Evolutionary conservation across 2,888 invertebrate species (phyloP), one percentile per base, ranked within the genome.

Genomic region (Ecdyonurus torrentis): DNA sequence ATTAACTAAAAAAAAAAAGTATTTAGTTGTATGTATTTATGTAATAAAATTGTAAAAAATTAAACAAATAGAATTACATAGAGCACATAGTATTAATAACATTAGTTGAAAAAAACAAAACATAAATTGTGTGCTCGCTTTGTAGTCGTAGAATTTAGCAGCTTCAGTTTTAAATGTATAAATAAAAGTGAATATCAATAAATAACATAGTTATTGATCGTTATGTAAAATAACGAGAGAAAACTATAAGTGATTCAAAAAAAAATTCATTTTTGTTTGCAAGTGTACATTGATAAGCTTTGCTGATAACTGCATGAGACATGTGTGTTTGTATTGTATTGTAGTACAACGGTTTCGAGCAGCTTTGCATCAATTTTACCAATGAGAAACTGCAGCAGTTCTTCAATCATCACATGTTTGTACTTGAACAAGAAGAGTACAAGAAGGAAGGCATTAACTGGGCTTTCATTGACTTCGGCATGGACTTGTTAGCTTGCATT

Each of bases 321-420:
- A 7, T 23, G n/a, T 25, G 19, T 25, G 18, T 59, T 23, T 58
- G n/a, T n/a, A 23, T 2, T 23, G 23, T 2, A 2, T 2, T 23
- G 2, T 81, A 96, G 96, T 94, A 81, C 83, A 97, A 97, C 83
- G 94, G 95, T 78, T 97, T 97, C 83, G 97, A 98, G 80, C 97
- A 98, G 84, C 85, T 98, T 79, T 97, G 97, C 84, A 98, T 97
- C 86, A 98, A 98, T 85, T 98, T 97, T 83, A 97, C 97, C 78
- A 98, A 97, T 79, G 97, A 98, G 80, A 94, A 96, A 82, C 85
- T 98, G 71, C 97, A 98, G 82, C 97, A 98, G 81, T 98, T 97
- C 84, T 98, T 98, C 87, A 97, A 98, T 82, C 97, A 98, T 79
- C 90, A 95, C 87, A 98, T 98, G 97, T 98, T 98, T 79, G 96